Evolutionary conservation across 2,888 invertebrate genomes (phyloP).

Genomic region (Pterostichus madidus): DNA sequence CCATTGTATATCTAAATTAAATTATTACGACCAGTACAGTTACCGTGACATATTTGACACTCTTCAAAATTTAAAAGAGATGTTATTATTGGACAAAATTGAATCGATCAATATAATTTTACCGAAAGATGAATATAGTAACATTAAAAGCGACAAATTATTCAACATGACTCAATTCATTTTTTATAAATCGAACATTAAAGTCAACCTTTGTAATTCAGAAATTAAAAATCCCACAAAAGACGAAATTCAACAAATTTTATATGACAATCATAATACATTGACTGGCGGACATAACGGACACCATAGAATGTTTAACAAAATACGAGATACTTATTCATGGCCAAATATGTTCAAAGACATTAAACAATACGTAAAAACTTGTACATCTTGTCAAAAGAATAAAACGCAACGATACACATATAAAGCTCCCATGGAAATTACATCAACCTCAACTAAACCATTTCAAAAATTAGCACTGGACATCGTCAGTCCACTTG

Average conservation of each 20-base stretch:
- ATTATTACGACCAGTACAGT: conserved; percentile 20
- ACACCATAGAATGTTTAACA: too few relatives aligned
- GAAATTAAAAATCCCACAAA: conserved; percentile 70
- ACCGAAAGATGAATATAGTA: conserved; percentile 71
- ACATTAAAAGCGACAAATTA: conserved; percentile 72
- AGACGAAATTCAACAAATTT: conserved; percentile 69
- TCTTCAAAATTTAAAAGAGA: too few relatives aligned
- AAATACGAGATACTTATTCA: too few relatives aligned
- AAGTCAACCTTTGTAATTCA: conserved; percentile 28
- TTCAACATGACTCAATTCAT: conserved; percentile 69
- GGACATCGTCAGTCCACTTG: conserved; percentile 73
- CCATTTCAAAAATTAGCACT: conserved; percentile 71
- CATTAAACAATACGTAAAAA: too few relatives aligned
- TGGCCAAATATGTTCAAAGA: too few relatives aligned
- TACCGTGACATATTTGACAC: too few relatives aligned
- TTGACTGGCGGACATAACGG: too few relatives aligned
- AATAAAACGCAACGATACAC: too few relatives aligned
- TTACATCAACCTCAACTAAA: too few relatives aligned
- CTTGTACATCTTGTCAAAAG: too few relatives aligned
- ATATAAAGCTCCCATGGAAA: too few relatives aligned
- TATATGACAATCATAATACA: too few relatives aligned
- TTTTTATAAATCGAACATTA: conserved; percentile 70
- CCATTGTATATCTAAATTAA: neutral
- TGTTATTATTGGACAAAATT: neutral
- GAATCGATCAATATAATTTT: conserved; percentile 70